Conservation (phyloP, 2,113 vertebrate genomes). For the Syngnathus scovelli region DNA sequence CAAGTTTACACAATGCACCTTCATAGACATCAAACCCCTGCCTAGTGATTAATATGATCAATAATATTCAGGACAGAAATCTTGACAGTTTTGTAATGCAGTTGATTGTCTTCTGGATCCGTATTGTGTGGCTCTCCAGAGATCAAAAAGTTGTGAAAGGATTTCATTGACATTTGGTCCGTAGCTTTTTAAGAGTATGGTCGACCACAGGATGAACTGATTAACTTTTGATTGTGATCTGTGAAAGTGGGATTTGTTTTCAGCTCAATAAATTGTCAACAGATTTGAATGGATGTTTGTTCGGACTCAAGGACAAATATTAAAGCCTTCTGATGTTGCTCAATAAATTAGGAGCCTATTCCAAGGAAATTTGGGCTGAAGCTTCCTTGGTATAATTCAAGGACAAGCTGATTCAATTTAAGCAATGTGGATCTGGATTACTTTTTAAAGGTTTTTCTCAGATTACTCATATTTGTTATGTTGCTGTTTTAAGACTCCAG, state of each 20-base stretch:
- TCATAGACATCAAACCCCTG: not conserved
- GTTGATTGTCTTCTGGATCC: not conserved
- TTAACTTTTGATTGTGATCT: not conserved
- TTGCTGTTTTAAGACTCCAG: not conserved
- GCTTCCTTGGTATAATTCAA: not conserved
- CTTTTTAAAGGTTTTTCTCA: not conserved
- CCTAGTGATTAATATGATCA: not conserved
- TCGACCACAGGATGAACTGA: not conserved
- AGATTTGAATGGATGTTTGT: not conserved
- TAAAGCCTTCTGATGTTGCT: not conserved
- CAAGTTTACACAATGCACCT: not conserved
- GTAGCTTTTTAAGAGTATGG: not conserved
- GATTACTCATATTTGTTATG: not conserved
- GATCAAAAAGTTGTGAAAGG: not conserved
- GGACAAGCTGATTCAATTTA: not conserved
- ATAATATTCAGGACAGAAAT: not conserved
- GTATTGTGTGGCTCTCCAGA: too few species aligned
- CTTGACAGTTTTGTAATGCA: not conserved
- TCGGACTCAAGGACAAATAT: not conserved
- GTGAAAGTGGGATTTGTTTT: not conserved
- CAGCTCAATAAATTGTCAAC: not conserved
- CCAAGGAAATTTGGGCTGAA: too few species aligned
- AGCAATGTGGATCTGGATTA: not conserved
- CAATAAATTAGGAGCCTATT: too few species aligned
- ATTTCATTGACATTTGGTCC: not conserved